phyloP scores from a whole-genome alignment of 1,140 invertebrate genomes.

The Saccostrea cuccullata region DNA sequence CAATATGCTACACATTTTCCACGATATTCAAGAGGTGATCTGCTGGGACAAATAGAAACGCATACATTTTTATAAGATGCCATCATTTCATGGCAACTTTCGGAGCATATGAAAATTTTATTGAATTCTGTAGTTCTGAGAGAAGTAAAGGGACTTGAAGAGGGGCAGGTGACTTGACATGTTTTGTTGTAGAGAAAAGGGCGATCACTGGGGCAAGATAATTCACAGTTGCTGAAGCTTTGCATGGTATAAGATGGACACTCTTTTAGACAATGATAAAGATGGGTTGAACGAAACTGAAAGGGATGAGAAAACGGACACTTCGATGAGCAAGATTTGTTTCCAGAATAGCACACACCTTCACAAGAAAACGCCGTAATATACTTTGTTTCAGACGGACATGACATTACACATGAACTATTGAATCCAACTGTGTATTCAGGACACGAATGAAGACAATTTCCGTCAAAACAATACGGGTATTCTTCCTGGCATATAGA shows the following conservation, averaged over 20 bases:
- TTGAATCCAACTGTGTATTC: constrained; percentile 39
- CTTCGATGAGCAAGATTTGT: not conserved
- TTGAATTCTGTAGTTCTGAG: not conserved
- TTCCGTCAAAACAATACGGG: constrained; percentile 10
- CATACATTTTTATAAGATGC: constrained; percentile 6
- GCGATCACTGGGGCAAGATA: not conserved
- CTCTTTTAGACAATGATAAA: constrained; percentile 1
- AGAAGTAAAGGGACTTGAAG: not conserved
- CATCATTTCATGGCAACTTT: not conserved
- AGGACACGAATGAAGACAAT: constrained; percentile 27
- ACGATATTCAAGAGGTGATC: not conserved
- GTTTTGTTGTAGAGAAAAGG: not conserved
- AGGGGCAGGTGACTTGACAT: not conserved
- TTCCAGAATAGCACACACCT: not conserved
- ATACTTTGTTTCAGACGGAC: constrained; percentile 1
- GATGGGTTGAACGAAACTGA: not conserved
- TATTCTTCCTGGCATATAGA: not conserved
- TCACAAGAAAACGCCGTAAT: not conserved
- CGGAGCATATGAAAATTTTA: not conserved
- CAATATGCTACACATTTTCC: not conserved
- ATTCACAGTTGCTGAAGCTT: not conserved
- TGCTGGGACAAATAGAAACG: not conserved
- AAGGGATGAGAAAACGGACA: constrained; percentile 22
- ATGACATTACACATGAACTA: not conserved
- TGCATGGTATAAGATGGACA: not conserved